phyloP scores from a whole-genome alignment of 1,140 invertebrate species.

The Tribolium madens region DNA sequence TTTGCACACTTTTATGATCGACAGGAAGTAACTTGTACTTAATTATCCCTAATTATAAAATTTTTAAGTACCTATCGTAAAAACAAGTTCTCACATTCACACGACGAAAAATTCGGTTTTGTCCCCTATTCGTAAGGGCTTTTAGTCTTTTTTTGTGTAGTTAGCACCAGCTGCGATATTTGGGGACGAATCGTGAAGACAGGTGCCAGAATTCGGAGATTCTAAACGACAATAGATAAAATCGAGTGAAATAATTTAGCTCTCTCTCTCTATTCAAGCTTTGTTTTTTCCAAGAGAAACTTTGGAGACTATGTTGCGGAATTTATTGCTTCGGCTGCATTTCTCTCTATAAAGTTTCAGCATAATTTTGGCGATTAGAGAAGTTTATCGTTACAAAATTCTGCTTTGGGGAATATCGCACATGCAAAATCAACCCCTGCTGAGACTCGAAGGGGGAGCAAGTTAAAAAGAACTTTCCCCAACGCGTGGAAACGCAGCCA shows the following conservation, averaged over 20 bases:
- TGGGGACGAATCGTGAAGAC: background rate
- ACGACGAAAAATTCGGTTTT: background rate
- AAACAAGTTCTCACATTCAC: background rate
- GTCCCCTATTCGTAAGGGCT: background rate
- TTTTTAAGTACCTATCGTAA: background rate
- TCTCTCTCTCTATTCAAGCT: background rate
- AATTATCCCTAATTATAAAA: background rate
- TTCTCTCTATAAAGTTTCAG: background rate
- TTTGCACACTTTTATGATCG: background rate
- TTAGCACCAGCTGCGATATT: slow-evolving; percentile 8
- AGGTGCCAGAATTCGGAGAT: slow-evolving; percentile 11
- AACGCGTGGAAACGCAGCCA: background rate
- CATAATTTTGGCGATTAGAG: slow-evolving; percentile 21
- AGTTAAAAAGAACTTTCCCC: background rate
- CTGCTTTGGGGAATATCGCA: slow-evolving; percentile 9
- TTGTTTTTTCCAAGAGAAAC: slow-evolving; percentile 2
- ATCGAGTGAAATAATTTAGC: background rate
- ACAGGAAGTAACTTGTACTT: no score
- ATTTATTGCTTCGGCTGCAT: background rate
- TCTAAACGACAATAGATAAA: slow-evolving; percentile 1
- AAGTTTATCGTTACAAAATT: slow-evolving; percentile 30
- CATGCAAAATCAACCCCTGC: slow-evolving; percentile 23
- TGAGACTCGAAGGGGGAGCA: background rate
- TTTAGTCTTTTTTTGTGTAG: no score
- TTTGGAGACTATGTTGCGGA: background rate